phyloP scores from a whole-genome alignment of 2,113 vertebrate genomes.

The cattle (Bos taurus) region DNA sequence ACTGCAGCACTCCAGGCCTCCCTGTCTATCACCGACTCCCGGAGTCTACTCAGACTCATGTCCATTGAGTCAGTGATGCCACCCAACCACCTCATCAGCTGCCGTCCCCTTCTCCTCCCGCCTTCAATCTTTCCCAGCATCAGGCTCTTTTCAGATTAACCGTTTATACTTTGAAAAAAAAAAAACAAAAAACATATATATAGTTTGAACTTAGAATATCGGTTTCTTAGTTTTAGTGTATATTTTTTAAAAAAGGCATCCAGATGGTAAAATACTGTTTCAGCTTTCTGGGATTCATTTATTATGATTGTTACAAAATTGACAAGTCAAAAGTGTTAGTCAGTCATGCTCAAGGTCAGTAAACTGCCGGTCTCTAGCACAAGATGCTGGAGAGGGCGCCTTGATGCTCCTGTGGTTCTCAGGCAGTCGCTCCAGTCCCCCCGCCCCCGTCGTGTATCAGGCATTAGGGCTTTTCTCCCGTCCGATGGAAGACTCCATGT shows the following conservation, averaged over 20 bases:
- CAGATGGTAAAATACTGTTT: neutral
- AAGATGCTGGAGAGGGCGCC: neutral
- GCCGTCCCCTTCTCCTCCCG: neutral
- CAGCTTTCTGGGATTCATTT: neutral
- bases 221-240: neutral
- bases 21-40: neutral
- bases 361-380: fast-evolving
- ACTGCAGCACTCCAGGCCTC: neutral
- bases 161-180: neutral
- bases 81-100: neutral
- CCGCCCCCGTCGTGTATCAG: too few species aligned
- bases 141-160: neutral
- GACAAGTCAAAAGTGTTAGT: fast-evolving
- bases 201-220: neutral
- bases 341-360: fast-evolving
- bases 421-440: neutral
- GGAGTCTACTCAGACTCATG: neutral
- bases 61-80: neutral
- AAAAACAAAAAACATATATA: neutral
- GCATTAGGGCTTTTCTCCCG: neutral
- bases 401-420: fast-evolving
- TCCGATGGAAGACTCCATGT: fast-evolving
- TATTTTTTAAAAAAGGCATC: neutral
- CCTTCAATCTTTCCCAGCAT: neutral
- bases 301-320: neutral